Evolutionary conservation across 2,888 invertebrate species (phyloP).

Genomic region (Torymus aiolomorphi): DNA sequence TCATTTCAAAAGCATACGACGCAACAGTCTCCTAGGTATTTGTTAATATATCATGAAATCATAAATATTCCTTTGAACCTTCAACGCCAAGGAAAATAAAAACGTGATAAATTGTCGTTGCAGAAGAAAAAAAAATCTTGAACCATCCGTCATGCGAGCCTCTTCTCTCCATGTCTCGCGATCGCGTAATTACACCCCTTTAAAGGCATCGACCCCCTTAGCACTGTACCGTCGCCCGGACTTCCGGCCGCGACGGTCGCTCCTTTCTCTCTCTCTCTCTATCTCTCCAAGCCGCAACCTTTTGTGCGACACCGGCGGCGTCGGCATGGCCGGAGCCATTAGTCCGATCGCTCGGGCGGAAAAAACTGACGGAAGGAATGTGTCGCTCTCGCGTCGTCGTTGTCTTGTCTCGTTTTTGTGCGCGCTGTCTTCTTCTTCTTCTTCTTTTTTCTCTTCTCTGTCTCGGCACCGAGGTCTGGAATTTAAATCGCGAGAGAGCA

Average conservation of each 20-base stretch:
- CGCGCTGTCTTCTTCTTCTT: no score
- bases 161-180: no score
- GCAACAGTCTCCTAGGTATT: no score
- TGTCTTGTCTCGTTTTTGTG: neutral
- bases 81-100: no score
- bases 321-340: slow-evolving; percentile 48
- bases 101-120: no score
- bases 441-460: no score
- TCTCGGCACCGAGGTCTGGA: neutral
- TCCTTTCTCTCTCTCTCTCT: neutral
- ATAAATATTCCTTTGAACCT: no score
- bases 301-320: slow-evolving; percentile 39
- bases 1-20: no score
- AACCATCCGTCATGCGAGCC: no score
- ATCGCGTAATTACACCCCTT: slow-evolving; percentile 37
- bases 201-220: slow-evolving; percentile 11
- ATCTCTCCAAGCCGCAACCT: slow-evolving; percentile 25
- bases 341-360: slow-evolving; percentile 52
- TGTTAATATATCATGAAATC: no score
- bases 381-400: neutral
- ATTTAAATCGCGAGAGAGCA: slow-evolving; percentile 20
- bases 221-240: neutral
- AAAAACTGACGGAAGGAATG: slow-evolving; percentile 37
- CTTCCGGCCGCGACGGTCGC: slow-evolving; percentile 46
- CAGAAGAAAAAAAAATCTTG: no score